These are phyloP conservation scores for Agriotes lineatus DNA, from an alignment of 2,888 invertebrate species.

Conservation along the genomic window DNA sequence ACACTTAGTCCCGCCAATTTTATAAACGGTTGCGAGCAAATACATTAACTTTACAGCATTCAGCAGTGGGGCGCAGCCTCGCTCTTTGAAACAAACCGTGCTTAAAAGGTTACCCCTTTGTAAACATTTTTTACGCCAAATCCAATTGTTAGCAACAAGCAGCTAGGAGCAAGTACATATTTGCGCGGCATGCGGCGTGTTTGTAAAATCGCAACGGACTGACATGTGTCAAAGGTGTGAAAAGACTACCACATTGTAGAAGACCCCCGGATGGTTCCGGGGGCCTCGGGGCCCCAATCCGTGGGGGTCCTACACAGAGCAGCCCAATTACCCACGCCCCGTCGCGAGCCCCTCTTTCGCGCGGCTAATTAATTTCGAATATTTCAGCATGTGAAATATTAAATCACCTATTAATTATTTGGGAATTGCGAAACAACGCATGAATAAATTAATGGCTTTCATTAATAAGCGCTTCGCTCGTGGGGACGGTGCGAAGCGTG, in stretches of 20 bases:
- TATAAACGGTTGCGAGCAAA: no score
- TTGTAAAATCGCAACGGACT: constrained; percentile 21
- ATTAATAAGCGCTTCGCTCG: constrained; percentile 35
- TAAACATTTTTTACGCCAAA: constrained; percentile 4
- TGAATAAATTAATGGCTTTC: constrained; percentile 36
- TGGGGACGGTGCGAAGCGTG: constrained; percentile 27
- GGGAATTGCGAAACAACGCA: constrained; percentile 36
- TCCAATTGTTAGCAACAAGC: not conserved
- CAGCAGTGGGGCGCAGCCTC: no score
- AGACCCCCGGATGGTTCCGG: constrained; percentile 1
- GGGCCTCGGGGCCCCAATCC: constrained; percentile 5
- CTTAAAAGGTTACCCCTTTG: constrained; percentile 8
- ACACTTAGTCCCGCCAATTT: no score
- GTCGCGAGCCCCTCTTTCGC: constrained; percentile 24
- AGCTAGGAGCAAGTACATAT: not conserved
- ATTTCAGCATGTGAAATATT: constrained; percentile 32
- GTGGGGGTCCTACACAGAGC: constrained; percentile 40
- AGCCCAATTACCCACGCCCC: constrained; percentile 46
- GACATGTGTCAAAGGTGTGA: constrained; percentile 30
- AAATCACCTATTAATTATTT: constrained; percentile 37
- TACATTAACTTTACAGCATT: no score
- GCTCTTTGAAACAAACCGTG: no score
- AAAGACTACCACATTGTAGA: constrained; percentile 18
- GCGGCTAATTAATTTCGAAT: constrained; percentile 36
- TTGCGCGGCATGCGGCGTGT: constrained; percentile 3